Conservation (phyloP, 2,888 invertebrate species). For the Asteroscopus sphinx region DNA sequence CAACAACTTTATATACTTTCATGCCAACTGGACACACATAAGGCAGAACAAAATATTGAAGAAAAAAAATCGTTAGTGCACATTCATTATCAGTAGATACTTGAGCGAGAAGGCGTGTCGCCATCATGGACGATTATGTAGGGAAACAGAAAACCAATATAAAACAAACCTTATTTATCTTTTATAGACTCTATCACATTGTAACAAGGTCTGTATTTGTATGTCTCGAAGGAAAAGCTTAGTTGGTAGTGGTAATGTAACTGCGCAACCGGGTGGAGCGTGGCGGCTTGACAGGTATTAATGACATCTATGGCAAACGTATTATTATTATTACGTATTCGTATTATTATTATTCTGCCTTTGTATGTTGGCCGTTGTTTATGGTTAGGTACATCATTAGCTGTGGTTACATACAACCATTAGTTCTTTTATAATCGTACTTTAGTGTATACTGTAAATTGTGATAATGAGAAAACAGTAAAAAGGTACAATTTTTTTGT, state of each 20-base stretch:
- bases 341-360: conserved; percentile 46
- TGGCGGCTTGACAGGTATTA: conserved; percentile 80
- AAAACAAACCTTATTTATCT: conserved; percentile 27
- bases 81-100: conserved; percentile 43
- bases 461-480: too few relatives aligned
- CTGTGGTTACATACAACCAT: conserved; percentile 29
- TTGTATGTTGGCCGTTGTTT: conserved; percentile 44
- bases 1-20: conserved; percentile 2
- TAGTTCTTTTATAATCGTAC: conserved; percentile 40
- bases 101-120: conserved; percentile 50
- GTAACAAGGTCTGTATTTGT: conserved; percentile 58
- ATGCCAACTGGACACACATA: not conserved
- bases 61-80: conserved; percentile 26
- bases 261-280: conserved; percentile 82
- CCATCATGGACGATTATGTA: conserved; percentile 47
- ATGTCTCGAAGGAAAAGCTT: conserved; percentile 17
- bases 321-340: too few relatives aligned
- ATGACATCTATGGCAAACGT: conserved; percentile 68
- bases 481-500: too few relatives aligned
- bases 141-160: conserved; percentile 41
- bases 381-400: conserved; percentile 38
- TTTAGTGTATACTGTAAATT: not conserved
- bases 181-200: conserved; percentile 16
- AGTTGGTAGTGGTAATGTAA: conserved; percentile 68
- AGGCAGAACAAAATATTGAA: conserved; percentile 21